phyloP scores from a whole-genome alignment of 1,140 invertebrate species.

The Phymorhynchus buccinoides region DNA sequence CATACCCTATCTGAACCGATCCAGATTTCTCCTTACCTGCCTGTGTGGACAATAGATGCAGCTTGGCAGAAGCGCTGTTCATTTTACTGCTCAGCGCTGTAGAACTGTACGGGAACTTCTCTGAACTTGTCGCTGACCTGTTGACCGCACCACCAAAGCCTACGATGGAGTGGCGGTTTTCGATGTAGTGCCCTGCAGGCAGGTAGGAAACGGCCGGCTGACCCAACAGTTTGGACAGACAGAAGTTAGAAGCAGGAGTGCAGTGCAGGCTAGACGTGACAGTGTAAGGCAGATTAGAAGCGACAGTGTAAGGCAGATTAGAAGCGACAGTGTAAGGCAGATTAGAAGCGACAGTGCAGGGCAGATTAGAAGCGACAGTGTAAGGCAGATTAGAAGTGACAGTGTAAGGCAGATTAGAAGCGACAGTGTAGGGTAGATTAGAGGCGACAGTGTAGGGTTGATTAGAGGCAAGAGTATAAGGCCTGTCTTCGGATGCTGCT shows the following conservation, averaged over 20 bases:
- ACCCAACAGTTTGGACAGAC: slow-evolving; percentile 27
- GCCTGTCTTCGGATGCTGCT: background rate
- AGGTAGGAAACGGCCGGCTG: slow-evolving; percentile 6
- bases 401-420: too few species aligned
- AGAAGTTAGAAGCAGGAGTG: background rate
- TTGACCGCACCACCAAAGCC: background rate
- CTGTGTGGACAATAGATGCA: slow-evolving; percentile 22
- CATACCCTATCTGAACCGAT: too few species aligned
- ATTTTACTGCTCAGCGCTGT: background rate
- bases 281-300: background rate
- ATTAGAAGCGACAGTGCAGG: too few species aligned
- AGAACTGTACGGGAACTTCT: background rate
- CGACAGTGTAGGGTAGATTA: too few species aligned
- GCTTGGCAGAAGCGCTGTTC: background rate
- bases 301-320: too few species aligned
- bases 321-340: background rate
- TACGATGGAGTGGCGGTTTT: slow-evolving; percentile 18
- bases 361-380: too few species aligned
- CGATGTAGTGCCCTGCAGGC: slow-evolving; percentile 1
- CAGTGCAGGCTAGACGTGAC: background rate
- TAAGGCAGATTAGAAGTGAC: background rate
- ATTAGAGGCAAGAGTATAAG: too few species aligned
- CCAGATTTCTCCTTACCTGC: background rate
- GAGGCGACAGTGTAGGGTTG: too few species aligned
- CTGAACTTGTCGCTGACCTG: background rate